Conservation (phyloP, 2,888 invertebrate genomes). For the Creontiades dilutus region DNA sequence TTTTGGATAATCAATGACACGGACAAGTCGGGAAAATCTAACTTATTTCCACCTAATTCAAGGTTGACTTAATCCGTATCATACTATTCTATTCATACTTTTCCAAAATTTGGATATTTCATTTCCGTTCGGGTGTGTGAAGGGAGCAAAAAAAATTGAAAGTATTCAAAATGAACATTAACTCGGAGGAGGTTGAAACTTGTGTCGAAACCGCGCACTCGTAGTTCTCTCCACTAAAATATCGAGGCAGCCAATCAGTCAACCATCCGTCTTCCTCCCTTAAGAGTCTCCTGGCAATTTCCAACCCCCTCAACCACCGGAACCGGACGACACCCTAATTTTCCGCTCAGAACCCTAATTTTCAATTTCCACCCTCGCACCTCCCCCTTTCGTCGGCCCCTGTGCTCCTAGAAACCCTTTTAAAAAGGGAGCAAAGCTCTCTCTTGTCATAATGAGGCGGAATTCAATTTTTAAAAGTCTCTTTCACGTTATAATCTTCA, state of each 20-base stretch:
- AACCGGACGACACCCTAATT: slow-evolving; percentile 39
- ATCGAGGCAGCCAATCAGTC: slow-evolving; percentile 28
- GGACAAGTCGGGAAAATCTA: too few species aligned
- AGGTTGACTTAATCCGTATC: too few species aligned
- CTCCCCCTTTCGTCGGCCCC: background rate
- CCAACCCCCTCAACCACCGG: slow-evolving; percentile 16
- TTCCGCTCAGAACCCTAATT: slow-evolving; percentile 33
- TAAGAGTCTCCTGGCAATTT: background rate
- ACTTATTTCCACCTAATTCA: too few species aligned
- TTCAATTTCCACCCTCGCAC: slow-evolving; percentile 61
- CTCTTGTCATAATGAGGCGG: slow-evolving; percentile 24
- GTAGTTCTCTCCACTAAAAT: background rate
- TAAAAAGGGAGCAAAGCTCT: slow-evolving; percentile 24
- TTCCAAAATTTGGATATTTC: too few species aligned
- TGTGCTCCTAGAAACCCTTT: background rate
- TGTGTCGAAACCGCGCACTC: background rate
- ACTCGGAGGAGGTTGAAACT: background rate
- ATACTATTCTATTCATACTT: too few species aligned
- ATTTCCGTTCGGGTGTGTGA: too few species aligned
- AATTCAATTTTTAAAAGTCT: slow-evolving; percentile 4
- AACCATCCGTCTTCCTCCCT: slow-evolving; percentile 32
- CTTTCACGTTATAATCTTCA: background rate
- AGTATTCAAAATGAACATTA: too few species aligned
- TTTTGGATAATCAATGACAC: too few species aligned
- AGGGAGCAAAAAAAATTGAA: too few species aligned